Base-by-base conservation (phyloP, 1,140 invertebrate genomes). In the Trichomalopsis sarcophagae region DNA sequence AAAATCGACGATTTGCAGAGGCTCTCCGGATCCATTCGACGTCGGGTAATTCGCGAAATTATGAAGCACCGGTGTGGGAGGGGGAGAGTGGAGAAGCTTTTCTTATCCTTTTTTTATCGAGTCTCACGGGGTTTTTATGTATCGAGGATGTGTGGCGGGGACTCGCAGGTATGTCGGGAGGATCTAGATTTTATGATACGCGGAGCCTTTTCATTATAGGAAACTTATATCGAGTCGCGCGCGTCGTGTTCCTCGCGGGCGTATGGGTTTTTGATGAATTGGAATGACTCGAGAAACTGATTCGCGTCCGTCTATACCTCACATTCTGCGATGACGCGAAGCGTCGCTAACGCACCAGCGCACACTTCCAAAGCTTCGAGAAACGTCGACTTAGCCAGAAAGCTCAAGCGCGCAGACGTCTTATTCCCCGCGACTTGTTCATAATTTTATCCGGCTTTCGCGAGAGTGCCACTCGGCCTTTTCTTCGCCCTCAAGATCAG, bases 361-460 rank as follows among this genome's bases (percentile, higher is more conserved):
- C 1, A 27, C 27, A 27, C 1, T 27, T 27, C 27, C 40, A 44
- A 10, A 9, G 40, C 40, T 44, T 6, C 5, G 2, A 36, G 5
- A 36, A 36, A 36, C 33, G 2, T 36, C 33, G 33, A 27, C 27
- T 36, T 4, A 3, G 33, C 40, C 7, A 6, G 4, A 40, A 40
- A 7, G 62, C 27, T 66, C 62, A 1, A 5, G 62, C 14, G 13
- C 62, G 62, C 21, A 66, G n/a, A 66, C n/a, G 62, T 21, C 62
- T 66, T 6, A 69, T 27, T 71, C 27, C 71, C 9, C 17, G 17
- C 10, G 33, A 7, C 74, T 44, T 44, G 36, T 75, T 76, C 71
- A 62, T 83, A 66, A 76, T 44, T 83, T 75, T 17, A 74, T 44
- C 17, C 7, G 17, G 47, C 62, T 74, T 82, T 50, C 27, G 55